A percentile compares a stretch with the other conserved stretches of the same genome.
phyloP scores from a whole-genome alignment of 2,113 vertebrate species.

The Pseudorhombus dupliciocellatus region DNA sequence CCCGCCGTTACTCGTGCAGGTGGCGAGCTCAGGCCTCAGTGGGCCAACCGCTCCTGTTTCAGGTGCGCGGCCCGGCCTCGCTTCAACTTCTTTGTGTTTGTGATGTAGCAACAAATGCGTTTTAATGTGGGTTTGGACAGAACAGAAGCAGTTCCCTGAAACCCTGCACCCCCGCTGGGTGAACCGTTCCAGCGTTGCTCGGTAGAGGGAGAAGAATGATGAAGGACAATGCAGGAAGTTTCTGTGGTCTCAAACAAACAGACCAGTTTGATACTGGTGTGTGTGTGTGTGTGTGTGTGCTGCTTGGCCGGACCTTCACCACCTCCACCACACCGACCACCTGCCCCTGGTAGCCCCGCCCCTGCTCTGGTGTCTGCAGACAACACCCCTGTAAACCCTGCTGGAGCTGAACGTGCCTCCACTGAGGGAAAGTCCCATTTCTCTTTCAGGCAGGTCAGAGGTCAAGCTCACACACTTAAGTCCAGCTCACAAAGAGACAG shows the following conservation, averaged over 20 bases:
- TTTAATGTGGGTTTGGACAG: no score
- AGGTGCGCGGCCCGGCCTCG: not conserved
- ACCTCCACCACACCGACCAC: constrained; percentile 22
- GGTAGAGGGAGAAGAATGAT: not conserved
- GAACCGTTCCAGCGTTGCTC: no score
- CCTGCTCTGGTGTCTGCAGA: constrained; percentile 21
- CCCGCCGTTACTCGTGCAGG: constrained; percentile 19
- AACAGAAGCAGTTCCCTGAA: no score
- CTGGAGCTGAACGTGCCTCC: constrained; percentile 8
- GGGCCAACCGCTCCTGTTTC: not conserved
- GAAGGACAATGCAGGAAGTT: not conserved
- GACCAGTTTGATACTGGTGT: not conserved
- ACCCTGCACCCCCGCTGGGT: no score
- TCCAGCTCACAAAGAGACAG: no score
- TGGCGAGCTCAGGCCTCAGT: constrained; percentile 11
- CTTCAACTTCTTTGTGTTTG: no score
- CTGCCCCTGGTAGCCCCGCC: constrained; percentile 28
- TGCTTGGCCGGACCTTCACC: constrained; percentile 19
- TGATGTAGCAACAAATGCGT: no score
- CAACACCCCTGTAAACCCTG: constrained; percentile 50
- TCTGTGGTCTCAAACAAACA: not conserved
- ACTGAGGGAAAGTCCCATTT: constrained; percentile 32
- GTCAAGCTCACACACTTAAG: constrained; percentile 15
- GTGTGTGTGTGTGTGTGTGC: not conserved
- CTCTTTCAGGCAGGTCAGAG: constrained; percentile 42